Base-by-base conservation (phyloP, 2,888 invertebrate genomes). In the Pseudoips prasinana region DNA sequence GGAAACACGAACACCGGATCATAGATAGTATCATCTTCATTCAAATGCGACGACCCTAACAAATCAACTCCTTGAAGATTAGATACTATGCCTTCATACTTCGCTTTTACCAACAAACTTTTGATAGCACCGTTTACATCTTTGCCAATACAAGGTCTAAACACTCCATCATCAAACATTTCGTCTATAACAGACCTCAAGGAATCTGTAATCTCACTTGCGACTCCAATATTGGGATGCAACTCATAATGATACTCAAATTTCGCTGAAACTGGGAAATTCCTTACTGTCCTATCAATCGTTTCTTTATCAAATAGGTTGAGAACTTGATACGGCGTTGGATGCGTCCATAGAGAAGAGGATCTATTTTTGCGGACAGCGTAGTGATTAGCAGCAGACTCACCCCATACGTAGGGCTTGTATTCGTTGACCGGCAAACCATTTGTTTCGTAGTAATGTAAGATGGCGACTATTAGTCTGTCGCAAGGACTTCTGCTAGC, bases 1-100 rank as follows among this genome's bases (percentile, higher is more conserved):
- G 96, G 95, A 32, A 97, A 86, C 49, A 96, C 83, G 70, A 96
- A 97, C 11, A 93, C 90, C 1, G 97, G 94, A 80, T 97, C 97
- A 58, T 97, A 97, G 30, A 94, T 83, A 2, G 87, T 74, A 20
- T 70, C 71, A 18, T 74, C 74, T 0, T 47, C 46, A 23, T 67
- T 65, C 2, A 47, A 7, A 41, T 83, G 80, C 1, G 77, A 75
- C 1, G 52, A 35, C 3, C 61, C 55, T 7, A 61, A 44, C 7
- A 78, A 40, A 34, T 83, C 81, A 0, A 38, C 29, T 8, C 54
- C 57, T 26, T 54, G 62, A 8, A 66, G 48, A 17, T 58, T 46
- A 2, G 40, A 37, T 8, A 74, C 33, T 4, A 64, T 41, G 6
- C 45, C 41, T 1, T 63, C 59, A 28, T 72, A 72, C 44, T 69